Evolutionary conservation across 2,888 invertebrate genomes (phyloP).

Genomic region (Metellina segmentata): DNA sequence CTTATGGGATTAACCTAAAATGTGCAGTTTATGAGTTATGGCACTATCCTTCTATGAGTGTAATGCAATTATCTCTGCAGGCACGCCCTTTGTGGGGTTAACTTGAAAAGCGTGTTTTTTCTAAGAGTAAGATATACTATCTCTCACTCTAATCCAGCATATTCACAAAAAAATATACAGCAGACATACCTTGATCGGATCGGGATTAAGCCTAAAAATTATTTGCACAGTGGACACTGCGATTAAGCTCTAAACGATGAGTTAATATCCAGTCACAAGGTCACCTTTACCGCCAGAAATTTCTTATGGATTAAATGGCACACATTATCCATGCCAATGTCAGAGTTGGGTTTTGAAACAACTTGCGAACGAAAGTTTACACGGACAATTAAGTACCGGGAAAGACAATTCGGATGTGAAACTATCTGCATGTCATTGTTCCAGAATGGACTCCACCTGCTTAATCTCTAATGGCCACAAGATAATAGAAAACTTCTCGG

Average conservation of each 20-base stretch:
- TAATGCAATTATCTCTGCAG: too few relatives aligned
- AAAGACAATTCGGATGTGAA: conserved; percentile 39
- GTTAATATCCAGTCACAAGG: conserved; percentile 5
- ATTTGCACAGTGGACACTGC: background rate
- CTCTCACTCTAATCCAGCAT: too few relatives aligned
- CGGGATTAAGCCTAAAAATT: background rate
- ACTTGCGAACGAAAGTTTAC: conserved; percentile 23
- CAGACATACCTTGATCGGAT: too few relatives aligned
- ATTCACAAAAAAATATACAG: too few relatives aligned
- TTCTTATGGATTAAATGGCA: background rate
- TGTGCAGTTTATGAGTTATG: too few relatives aligned
- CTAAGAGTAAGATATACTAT: background rate
- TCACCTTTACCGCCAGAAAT: conserved; percentile 12
- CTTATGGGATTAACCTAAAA: too few relatives aligned
- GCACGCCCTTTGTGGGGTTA: background rate
- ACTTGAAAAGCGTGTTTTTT: background rate
- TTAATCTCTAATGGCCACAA: conserved; percentile 21
- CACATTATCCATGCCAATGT: conserved; percentile 4
- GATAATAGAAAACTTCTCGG: conserved; percentile 33
- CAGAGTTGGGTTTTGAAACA: conserved; percentile 38
- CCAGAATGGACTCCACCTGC: conserved; percentile 22
- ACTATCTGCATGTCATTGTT: conserved; percentile 42
- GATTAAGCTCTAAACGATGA: conserved; percentile 11
- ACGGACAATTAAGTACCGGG: conserved; percentile 41
- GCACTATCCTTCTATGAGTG: too few relatives aligned